Evolutionary conservation across 2,113 vertebrate species (phyloP).

Genomic region (Microcebus jonahi): DNA sequence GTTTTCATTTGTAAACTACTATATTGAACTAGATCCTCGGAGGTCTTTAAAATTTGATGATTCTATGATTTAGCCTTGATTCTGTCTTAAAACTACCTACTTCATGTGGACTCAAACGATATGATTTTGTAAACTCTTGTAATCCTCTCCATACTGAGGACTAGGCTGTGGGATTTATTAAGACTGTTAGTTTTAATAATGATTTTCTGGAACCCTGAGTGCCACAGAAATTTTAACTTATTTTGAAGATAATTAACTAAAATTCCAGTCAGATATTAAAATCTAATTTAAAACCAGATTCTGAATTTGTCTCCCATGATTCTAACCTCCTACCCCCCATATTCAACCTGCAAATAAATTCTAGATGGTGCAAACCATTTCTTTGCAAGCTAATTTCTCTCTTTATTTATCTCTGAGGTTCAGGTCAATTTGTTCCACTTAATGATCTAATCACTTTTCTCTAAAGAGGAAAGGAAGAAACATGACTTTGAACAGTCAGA

Average conservation of each 20-base stretch:
- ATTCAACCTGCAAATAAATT: conserved; percentile 49
- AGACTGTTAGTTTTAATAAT: conserved; percentile 18
- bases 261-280: conserved; percentile 44
- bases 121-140: conserved; percentile 28
- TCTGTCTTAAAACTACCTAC: neutral
- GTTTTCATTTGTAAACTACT: neutral
- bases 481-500: neutral
- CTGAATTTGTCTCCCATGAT: conserved; percentile 17
- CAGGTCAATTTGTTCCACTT: conserved; percentile 55
- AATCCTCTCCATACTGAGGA: neutral
- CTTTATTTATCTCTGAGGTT: conserved; percentile 41
- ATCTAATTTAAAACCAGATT: conserved; percentile 52
- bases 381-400: conserved; percentile 48
- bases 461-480: conserved; percentile 53
- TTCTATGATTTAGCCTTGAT: neutral
- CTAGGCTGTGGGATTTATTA: neutral
- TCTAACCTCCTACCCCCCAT: neutral
- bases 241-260: conserved; percentile 46
- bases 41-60: neutral
- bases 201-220: neutral
- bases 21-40: neutral
- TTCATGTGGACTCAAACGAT: conserved; percentile 9
- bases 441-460: conserved; percentile 59
- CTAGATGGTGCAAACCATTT: neutral
- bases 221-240: conserved; percentile 19